Percentiles rank a stretch among this genome's conserved stretches.
Evolutionary conservation across 2,797 vertebrate genomes (phyloP).

Genomic region (Neoniphon sammara): DNA sequence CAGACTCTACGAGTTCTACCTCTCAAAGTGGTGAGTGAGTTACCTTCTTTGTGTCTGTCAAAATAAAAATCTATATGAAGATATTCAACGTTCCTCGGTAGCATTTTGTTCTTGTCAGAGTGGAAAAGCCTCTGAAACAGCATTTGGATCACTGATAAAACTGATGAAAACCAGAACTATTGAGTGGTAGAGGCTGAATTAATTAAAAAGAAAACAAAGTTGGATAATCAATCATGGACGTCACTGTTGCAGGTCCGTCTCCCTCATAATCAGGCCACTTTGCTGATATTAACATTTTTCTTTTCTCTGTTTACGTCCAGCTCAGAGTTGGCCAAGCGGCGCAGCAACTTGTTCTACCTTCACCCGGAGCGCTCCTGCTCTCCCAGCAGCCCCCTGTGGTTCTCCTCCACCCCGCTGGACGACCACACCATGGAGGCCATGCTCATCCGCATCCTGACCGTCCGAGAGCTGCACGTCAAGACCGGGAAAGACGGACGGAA

Average conservation of each 20-base stretch:
- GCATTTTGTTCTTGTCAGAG: too few relatives aligned
- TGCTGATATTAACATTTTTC: not conserved
- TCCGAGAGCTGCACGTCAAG: constrained; percentile 91
- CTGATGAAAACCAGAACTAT: too few relatives aligned
- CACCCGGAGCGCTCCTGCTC: constrained; percentile 96
- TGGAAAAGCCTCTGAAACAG: too few relatives aligned
- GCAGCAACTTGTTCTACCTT: constrained; percentile 95
- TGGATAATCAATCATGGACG: too few relatives aligned
- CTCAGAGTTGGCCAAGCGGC: constrained; percentile 95
- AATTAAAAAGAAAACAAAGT: too few relatives aligned
- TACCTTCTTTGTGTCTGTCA: too few relatives aligned
- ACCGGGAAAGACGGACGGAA: not conserved
- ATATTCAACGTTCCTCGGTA: too few relatives aligned
- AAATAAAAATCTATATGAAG: too few relatives aligned
- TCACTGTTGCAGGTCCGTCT: not conserved
- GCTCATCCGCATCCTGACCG: constrained; percentile 94
- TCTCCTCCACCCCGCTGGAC: constrained; percentile 91
- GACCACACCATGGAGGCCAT: constrained; percentile 93
- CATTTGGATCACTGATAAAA: too few relatives aligned
- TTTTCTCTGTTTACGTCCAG: constrained; percentile 71
- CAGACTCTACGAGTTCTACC: constrained; percentile 96
- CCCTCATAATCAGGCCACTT: not conserved
- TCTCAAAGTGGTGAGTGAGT: constrained; percentile 93
- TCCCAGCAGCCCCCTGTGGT: constrained; percentile 99
- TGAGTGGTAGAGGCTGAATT: too few relatives aligned